Evolutionary conservation across 2,113 vertebrate species (phyloP).

Genomic region (Asarcornis scutulata): DNA sequence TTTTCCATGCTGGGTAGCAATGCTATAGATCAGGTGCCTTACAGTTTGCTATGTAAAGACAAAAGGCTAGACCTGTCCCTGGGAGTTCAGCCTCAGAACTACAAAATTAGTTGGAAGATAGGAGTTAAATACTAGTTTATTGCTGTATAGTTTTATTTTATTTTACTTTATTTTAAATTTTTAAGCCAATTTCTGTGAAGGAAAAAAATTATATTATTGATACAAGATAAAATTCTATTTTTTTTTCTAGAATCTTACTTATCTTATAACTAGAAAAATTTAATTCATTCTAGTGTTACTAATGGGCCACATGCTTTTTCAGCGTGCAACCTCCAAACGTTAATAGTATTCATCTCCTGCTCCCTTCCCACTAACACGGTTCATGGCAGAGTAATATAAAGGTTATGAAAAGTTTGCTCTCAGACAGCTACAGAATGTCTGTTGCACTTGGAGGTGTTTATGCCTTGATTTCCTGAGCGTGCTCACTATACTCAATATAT

Average conservation of each 20-base stretch:
- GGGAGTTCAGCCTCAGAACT: neutral
- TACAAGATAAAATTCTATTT: neutral
- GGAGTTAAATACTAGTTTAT: neutral
- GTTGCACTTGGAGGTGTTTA: slow-evolving; percentile 54
- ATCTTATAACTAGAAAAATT: neutral
- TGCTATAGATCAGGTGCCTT: neutral
- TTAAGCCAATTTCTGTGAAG: neutral
- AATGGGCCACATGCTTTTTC: neutral
- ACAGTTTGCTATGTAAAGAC: neutral
- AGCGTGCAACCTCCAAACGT: neutral
- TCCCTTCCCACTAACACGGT: neutral
- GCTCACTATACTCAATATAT: slow-evolving; percentile 8
- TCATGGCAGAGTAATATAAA: slow-evolving; percentile 31
- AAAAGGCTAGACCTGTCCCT: neutral
- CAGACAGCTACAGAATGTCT: slow-evolving; percentile 4
- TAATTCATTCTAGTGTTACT: neutral
- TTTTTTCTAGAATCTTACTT: neutral
- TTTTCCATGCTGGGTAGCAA: neutral
- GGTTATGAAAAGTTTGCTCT: slow-evolving; percentile 45
- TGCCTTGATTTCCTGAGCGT: slow-evolving; percentile 42
- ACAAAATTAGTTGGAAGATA: neutral
- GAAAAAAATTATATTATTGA: neutral
- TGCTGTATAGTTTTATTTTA: neutral
- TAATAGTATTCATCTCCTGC: neutral
- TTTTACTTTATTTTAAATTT: neutral